Percentiles rank a stretch among this genome's conserved stretches.
Evolutionary conservation across 1,140 invertebrate genomes (phyloP).

Genomic region (Drosophila willistoni): DNA sequence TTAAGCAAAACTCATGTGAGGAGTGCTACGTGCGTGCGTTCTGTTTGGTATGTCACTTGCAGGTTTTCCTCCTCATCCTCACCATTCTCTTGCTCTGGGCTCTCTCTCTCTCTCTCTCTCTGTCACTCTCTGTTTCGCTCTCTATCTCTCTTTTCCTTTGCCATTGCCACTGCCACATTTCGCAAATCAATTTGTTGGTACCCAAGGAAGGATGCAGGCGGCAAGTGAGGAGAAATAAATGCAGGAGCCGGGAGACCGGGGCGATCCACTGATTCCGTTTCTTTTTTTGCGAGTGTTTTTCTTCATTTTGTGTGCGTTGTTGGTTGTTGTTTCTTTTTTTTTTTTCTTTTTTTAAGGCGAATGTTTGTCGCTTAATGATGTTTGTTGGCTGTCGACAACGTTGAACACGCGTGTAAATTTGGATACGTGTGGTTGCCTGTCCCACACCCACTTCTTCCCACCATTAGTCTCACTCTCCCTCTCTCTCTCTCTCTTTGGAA

Average conservation of each 20-base stretch:
- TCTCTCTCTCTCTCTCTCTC: neutral
- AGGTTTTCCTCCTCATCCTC: conserved; percentile 18
- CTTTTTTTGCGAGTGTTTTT: neutral
- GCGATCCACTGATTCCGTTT: conserved; percentile 13
- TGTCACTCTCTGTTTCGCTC: neutral
- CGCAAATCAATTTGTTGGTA: conserved; percentile 59
- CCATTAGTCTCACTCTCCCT: neutral
- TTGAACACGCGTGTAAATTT: conserved; percentile 55
- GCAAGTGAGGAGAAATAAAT: neutral
- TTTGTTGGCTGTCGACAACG: conserved; percentile 52
- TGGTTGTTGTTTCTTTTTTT: conserved; percentile 11
- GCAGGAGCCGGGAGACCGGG: neutral
- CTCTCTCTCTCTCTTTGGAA: neutral
- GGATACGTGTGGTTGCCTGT: conserved; percentile 46
- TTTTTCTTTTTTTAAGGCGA: conserved; percentile 26
- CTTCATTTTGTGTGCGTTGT: neutral
- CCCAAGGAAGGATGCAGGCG: neutral
- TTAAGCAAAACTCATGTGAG: conserved; percentile 33
- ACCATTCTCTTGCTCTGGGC: neutral
- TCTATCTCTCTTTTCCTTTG: neutral
- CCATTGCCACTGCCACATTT: neutral
- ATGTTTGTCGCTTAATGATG: conserved; percentile 62
- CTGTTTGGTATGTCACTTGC: conserved; percentile 51
- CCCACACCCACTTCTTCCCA: neutral
- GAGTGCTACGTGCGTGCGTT: conserved; percentile 39